Evolutionary conservation across 92 coral and sea anemone genomes (phyloP).

Genomic region (Actinernus sp.): DNA sequence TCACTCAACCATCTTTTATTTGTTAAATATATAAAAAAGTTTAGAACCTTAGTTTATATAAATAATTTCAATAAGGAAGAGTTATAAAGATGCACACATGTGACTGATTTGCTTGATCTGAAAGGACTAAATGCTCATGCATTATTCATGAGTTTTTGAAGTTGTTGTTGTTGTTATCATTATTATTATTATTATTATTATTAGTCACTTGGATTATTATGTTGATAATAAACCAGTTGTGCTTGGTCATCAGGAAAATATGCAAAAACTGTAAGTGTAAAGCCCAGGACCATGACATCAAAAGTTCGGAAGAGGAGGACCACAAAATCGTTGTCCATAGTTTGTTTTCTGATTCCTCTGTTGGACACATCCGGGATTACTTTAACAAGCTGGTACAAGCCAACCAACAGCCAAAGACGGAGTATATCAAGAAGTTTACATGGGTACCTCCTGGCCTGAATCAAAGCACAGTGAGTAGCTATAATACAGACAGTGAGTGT

Average conservation of each 20-base stretch:
- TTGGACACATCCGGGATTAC: slow-evolving; percentile 80
- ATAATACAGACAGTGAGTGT: too few relatives aligned
- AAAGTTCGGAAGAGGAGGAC: slow-evolving; percentile 84
- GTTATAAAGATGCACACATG: too few relatives aligned
- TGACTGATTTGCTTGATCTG: too few relatives aligned
- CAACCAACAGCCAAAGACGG: slow-evolving; percentile 71
- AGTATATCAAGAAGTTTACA: slow-evolving; percentile 85
- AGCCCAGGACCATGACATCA: slow-evolving; percentile 95
- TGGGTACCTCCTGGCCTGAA: slow-evolving; percentile 97
- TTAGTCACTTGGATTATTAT: too few relatives aligned
- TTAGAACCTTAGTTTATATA: too few relatives aligned
- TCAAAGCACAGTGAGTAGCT: slow-evolving; percentile 88
- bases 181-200: too few relatives aligned
- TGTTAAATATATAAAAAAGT: too few relatives aligned
- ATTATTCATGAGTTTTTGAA: too few relatives aligned
- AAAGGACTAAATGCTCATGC: too few relatives aligned
- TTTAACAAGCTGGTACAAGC: slow-evolving; percentile 75
- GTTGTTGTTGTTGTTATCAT: too few relatives aligned
- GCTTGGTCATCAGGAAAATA: slow-evolving; percentile 72
- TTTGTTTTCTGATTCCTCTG: slow-evolving; percentile 80
- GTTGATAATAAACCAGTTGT: not conserved
- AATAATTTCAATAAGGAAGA: too few relatives aligned
- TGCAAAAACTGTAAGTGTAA: slow-evolving; percentile 98
- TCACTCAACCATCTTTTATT: too few relatives aligned
- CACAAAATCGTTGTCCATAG: slow-evolving; percentile 85